phyloP scores from a whole-genome alignment of 2,113 vertebrate genomes.

The Emydura subglobosa region DNA sequence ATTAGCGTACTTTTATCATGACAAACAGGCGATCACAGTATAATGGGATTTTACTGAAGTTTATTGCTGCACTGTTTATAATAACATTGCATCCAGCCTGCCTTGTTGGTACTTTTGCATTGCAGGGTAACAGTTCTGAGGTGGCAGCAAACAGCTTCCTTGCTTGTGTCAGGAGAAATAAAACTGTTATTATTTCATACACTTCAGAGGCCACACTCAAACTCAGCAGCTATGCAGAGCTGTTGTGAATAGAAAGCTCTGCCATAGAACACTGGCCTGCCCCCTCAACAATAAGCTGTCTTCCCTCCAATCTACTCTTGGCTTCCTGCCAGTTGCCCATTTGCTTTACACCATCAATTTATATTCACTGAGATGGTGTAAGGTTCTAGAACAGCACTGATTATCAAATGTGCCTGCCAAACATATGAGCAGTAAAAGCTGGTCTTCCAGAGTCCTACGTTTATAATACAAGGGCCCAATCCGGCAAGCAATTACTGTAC shows the following conservation, averaged over 20 bases:
- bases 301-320: conserved; percentile 84
- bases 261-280: conserved; percentile 83
- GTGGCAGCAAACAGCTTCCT: conserved; percentile 73
- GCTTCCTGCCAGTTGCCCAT: conserved; percentile 87
- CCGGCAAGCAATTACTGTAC: neutral
- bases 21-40: conserved; percentile 71
- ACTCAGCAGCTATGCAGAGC: conserved; percentile 80
- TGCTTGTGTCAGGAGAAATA: conserved; percentile 84
- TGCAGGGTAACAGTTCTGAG: conserved; percentile 79
- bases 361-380: conserved; percentile 93
- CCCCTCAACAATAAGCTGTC: conserved; percentile 88
- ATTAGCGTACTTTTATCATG: conserved; percentile 72
- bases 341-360: conserved; percentile 94
- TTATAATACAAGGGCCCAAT: conserved; percentile 72
- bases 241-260: conserved; percentile 83
- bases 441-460: conserved; percentile 82
- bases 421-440: conserved; percentile 85
- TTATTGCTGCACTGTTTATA: conserved; percentile 76
- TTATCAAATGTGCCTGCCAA: conserved; percentile 87
- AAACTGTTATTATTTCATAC: conserved; percentile 89
- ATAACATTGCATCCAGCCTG: conserved; percentile 79
- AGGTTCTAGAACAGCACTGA: conserved; percentile 90
- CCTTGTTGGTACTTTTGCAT: conserved; percentile 77
- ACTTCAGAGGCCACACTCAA: conserved; percentile 83
- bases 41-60: conserved; percentile 77